Evolutionary conservation across 2,888 invertebrate genomes (phyloP), one percentile per base, ranked within the genome.

Genomic region (Malachius bipustulatus): DNA sequence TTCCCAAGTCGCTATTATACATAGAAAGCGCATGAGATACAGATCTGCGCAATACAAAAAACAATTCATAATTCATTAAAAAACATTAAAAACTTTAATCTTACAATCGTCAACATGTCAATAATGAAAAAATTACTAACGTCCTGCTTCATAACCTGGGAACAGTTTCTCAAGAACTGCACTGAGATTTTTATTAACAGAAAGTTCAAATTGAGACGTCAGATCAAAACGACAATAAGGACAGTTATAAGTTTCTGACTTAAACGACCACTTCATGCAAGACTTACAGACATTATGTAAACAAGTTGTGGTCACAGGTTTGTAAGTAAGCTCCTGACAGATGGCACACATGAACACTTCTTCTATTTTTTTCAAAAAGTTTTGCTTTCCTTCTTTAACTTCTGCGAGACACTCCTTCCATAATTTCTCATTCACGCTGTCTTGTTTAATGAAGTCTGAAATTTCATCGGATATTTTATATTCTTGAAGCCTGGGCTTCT

Each of bases 271-370:
- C 49, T 70, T 69, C 35, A 85, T 54, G 52, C 85, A 85, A 1
- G 56, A 57, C 65, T 71, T 64, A 52, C 87, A 88, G 42, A 83
- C 73, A 52, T 80, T 85, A 54, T 88, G 87, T 28, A 63, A 58
- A 49, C 87, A 87, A 0, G 70, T 64, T 1, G 81, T 79, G 0
- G 84, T 85, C 11, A 83, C 67, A 0, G 87, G 85, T 37, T 67
- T 65, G 38, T 64, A 71, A 0, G 76, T 74, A 2, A 87, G 57
- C 34, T 82, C 82, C 52, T 81, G 79, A 52, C 87, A 88, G 48
- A 82, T 82, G 32, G 81, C 76, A 51, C 88, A 88, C n/a, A 70
- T 66, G 55, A 85, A 85, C 34, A 68, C 50, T 49, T 77, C 71
- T 38, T 73, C 68, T 2, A 83, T 70, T 42, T 70, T 70, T 11